Evolutionary conservation across 2,888 invertebrate genomes (phyloP), one percentile per base, ranked within the genome.

Genomic region (Cheilosia vernalis): DNA sequence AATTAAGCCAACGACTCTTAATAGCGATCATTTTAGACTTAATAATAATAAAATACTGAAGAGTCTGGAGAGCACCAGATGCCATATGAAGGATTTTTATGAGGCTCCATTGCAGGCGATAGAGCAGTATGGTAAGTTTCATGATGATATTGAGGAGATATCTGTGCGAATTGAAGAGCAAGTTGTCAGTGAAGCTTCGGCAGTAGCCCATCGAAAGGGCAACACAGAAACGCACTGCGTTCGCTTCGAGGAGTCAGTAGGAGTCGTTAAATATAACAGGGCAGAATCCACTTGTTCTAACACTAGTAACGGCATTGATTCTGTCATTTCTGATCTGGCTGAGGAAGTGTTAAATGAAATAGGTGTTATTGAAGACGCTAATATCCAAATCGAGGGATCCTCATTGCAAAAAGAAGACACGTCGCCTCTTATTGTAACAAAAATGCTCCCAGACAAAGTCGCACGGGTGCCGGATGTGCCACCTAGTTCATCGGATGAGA

Each of bases 241-340:
- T 37, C 89, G 89, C 3, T 90, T 91, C 49, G 90, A 89, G 42
- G 89, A 91, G 51, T 88, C 89, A 0, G 81, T 89, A 40, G 88
- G 88, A 64, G 33, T 88, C 1, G 82, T 87, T 0, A 87, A 87
- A 10, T 87, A 89, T 19, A 88, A 89, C 13, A 88, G 90, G 9
- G 88, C 89, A 53, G 78, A 78, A 4, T 91, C 91, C 1, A 88
- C 74, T 9, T 90, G 89, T 24, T 92, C 92, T 5, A 91, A 91
- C 63, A 91, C 90, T 0, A 91, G 91, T 70, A 89, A 90, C 84
- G 91, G 89, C 40, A 89, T 90, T 5, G 92, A 92, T 15, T 92
- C 91, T 1, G 90, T 90, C 4, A 90, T 90, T 63, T 91, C 92
- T 0, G 91, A 91, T 76, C 77, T 91, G 64, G 90, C 91, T 2